Evolutionary conservation across 2,797 vertebrate species (phyloP).

Genomic region (Scolopax bukidnonensis): DNA sequence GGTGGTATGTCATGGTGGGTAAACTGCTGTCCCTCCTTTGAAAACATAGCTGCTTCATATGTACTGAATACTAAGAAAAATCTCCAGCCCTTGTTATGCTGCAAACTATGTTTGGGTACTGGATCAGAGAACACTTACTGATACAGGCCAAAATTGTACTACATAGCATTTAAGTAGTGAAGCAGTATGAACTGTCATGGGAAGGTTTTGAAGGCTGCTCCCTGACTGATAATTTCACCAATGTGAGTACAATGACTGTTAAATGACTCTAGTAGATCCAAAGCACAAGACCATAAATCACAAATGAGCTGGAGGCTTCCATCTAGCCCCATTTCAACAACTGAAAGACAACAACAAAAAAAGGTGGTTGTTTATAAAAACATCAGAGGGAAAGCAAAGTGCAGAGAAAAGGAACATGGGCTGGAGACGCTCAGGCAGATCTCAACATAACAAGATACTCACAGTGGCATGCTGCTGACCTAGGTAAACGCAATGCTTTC

Average conservation of each 20-base stretch:
- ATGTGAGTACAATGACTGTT: not conserved
- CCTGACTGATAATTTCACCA: not conserved
- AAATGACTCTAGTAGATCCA: not conserved
- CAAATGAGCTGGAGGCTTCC: not conserved
- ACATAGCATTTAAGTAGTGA: not conserved
- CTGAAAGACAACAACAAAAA: not conserved
- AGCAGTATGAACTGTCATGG: not conserved
- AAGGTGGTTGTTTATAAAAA: not conserved
- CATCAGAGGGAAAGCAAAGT: not conserved
- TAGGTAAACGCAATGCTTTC: not conserved
- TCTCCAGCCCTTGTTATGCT: not conserved
- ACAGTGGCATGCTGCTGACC: accelerated
- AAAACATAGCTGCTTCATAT: accelerated
- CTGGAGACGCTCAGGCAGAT: not conserved
- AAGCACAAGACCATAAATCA: not conserved
- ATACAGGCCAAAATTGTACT: not conserved
- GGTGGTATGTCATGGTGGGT: accelerated
- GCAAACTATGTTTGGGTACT: not conserved
- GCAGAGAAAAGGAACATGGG: accelerated
- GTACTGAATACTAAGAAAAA: not conserved
- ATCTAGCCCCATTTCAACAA: not conserved
- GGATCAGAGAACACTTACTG: accelerated
- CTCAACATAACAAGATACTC: not conserved
- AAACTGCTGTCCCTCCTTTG: not conserved
- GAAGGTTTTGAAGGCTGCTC: not conserved